These are phyloP conservation scores for Drosophila pallidifrons DNA, from an alignment of 1,140 invertebrate species.

Conservation along the genomic window DNA sequence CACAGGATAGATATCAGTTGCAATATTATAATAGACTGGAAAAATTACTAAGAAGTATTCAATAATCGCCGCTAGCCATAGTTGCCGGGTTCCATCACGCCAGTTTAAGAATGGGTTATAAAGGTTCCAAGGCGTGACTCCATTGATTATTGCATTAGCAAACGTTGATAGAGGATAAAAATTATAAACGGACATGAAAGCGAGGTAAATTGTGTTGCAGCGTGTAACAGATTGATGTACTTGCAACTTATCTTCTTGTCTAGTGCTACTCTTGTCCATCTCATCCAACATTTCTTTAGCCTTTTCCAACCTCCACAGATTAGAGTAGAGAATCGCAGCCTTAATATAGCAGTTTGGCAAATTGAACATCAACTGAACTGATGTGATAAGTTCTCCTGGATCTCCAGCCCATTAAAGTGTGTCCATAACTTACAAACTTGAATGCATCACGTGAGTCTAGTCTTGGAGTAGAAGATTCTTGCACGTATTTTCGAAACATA, in stretches of 20 bases:
- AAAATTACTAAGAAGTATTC: constrained; percentile 17
- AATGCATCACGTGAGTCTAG: neutral
- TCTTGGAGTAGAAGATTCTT: neutral
- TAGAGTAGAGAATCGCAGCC: neutral
- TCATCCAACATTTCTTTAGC: constrained; percentile 28
- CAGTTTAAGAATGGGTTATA: constrained; percentile 54
- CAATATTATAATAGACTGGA: neutral
- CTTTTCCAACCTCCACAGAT: constrained; percentile 26
- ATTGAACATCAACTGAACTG: constrained; percentile 27
- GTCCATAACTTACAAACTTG: neutral
- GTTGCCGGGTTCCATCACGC: neutral
- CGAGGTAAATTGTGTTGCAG: constrained; percentile 31
- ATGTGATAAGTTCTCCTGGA: neutral
- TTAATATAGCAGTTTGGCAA: constrained; percentile 8
- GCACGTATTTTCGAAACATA: neutral
- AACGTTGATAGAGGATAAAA: neutral
- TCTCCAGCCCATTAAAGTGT: neutral
- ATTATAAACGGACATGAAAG: constrained; percentile 3
- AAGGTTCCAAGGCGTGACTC: constrained; percentile 29
- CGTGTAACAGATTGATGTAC: constrained; percentile 30
- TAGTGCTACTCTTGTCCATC: constrained; percentile 33
- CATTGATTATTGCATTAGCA: neutral
- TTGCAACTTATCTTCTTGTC: constrained; percentile 1
- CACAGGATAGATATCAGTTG: constrained; percentile 24
- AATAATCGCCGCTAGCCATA: constrained; percentile 30